These are phyloP conservation scores for Drosophila subquinaria DNA, from an alignment of 2,888 invertebrate genomes.

Conservation along the genomic window DNA sequence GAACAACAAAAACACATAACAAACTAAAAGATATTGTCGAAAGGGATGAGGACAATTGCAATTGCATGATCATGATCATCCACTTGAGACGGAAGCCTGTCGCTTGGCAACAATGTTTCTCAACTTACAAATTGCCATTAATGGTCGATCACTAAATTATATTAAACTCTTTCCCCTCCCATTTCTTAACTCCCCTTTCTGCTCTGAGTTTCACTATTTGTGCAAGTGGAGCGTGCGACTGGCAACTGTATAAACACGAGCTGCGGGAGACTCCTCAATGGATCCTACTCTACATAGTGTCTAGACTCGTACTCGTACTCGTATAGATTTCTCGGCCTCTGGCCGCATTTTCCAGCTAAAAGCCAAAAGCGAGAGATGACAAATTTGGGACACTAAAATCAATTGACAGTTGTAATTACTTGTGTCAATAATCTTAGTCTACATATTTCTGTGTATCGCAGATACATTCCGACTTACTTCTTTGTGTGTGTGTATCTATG, in stretches of 20 bases:
- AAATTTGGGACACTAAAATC: constrained; percentile 79
- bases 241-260: constrained; percentile 71
- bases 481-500: constrained; percentile 3
- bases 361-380: constrained; percentile 60
- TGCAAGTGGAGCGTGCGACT: constrained; percentile 53
- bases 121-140: constrained; percentile 59
- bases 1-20: constrained; percentile 4
- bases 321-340: constrained; percentile 2
- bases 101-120: constrained; percentile 43
- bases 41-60: constrained; percentile 33
- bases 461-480: not conserved
- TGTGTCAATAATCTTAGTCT: constrained; percentile 55
- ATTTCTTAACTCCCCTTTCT: constrained; percentile 28
- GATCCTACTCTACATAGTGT: constrained; percentile 6
- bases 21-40: constrained; percentile 13
- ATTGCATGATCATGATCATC: constrained; percentile 50
- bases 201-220: constrained; percentile 6
- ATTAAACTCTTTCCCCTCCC: not conserved
- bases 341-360: constrained; percentile 68
- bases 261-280: constrained; percentile 12
- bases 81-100: constrained; percentile 41
- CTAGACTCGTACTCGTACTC: constrained; percentile 2
- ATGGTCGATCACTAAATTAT: constrained; percentile 16
- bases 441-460: not conserved
- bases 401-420: constrained; percentile 79